Evolutionary conservation across 2,888 invertebrate species (phyloP).

Genomic region (Hemistola chrysoprasaria): DNA sequence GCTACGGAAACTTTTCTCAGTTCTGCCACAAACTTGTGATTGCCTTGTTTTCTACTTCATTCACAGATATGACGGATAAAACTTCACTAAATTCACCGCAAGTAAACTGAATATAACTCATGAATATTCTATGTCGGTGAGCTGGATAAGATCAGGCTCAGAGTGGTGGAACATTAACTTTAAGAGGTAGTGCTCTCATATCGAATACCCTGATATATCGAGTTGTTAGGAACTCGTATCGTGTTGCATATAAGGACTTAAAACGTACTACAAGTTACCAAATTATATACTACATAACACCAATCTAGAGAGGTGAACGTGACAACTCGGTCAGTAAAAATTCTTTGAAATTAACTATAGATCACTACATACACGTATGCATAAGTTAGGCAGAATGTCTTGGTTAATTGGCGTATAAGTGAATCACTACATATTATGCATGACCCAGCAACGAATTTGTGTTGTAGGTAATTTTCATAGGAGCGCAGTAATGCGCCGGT

Average conservation of each 20-base stretch:
- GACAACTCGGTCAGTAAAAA: too few species aligned
- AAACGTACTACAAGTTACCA: too few species aligned
- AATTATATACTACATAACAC: too few species aligned
- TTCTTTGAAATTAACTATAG: too few species aligned
- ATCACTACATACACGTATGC: too few species aligned
- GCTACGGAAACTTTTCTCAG: slow-evolving; percentile 53
- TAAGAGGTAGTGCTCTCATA: slow-evolving; percentile 2
- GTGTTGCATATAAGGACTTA: not conserved
- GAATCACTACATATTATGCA: slow-evolving; percentile 11
- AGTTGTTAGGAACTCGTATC: slow-evolving; percentile 4
- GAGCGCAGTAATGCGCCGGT: slow-evolving; percentile 62
- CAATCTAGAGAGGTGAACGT: too few species aligned
- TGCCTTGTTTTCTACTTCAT: slow-evolving; percentile 67
- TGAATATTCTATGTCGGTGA: slow-evolving; percentile 11
- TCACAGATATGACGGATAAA: slow-evolving; percentile 59
- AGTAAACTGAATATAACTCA: slow-evolving; percentile 16
- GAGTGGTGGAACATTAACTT: not conserved
- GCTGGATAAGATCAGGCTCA: slow-evolving; percentile 2
- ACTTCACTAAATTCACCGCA: slow-evolving; percentile 40
- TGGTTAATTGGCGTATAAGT: slow-evolving; percentile 4
- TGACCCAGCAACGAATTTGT: slow-evolving; percentile 53
- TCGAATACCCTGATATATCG: slow-evolving; percentile 7
- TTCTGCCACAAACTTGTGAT: slow-evolving; percentile 63
- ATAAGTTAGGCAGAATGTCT: too few species aligned
- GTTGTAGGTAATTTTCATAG: slow-evolving; percentile 61